Evolutionary conservation across 1,140 invertebrate species (phyloP).

Genomic region (Lepidurus couesii): DNA sequence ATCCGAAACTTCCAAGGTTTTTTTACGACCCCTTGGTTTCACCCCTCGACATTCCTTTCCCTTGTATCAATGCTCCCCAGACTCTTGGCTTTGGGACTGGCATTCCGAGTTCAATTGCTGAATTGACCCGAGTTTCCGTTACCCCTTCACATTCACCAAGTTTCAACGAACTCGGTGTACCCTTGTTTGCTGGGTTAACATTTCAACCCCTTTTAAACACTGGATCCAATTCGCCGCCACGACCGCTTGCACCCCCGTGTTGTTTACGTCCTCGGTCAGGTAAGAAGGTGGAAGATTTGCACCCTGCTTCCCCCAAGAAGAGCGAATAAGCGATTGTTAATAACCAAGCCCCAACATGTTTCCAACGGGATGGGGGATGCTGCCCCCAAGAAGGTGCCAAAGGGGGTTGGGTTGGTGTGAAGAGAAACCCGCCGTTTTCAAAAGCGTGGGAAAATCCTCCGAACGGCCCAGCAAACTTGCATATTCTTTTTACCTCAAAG

Average conservation of each 20-base stretch:
- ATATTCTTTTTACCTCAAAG: neutral
- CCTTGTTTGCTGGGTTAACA: neutral
- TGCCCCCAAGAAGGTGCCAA: neutral
- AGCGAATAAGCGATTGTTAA: neutral
- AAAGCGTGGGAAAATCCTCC: neutral
- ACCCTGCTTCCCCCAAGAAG: neutral
- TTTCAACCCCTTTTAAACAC: conserved; percentile 10
- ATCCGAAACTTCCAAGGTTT: neutral
- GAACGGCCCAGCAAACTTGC: neutral
- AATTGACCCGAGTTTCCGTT: conserved; percentile 14
- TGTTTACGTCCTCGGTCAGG: neutral
- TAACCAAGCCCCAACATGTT: neutral
- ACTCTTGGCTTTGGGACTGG: neutral
- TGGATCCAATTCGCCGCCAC: conserved; percentile 7
- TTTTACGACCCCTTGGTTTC: neutral
- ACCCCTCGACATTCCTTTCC: conserved; percentile 18
- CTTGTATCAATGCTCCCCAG: neutral
- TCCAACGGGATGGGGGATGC: neutral
- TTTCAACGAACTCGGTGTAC: neutral
- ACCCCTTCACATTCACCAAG: neutral
- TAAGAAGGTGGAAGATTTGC: neutral
- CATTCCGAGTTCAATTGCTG: neutral
- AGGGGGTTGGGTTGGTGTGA: neutral
- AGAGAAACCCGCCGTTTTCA: neutral
- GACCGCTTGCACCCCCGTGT: neutral